A percentile compares a stretch with the other conserved stretches of the same genome.
These are phyloP conservation scores for Cathartes aura DNA, from an alignment of 2,113 vertebrate species.

Conservation along the genomic window DNA sequence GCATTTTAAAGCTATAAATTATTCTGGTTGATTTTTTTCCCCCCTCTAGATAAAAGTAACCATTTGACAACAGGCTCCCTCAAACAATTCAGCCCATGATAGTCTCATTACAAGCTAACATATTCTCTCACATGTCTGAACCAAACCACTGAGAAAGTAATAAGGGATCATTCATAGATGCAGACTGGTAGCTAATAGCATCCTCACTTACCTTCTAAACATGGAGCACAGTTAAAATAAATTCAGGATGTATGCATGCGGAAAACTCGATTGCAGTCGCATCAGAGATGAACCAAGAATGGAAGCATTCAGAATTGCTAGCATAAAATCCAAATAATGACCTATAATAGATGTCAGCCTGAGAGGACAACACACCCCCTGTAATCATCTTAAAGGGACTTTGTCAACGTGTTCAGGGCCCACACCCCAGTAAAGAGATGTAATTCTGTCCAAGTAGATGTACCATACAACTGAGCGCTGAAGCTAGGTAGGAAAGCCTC, in stretches of 20 bases:
- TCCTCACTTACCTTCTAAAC: slow-evolving; percentile 42
- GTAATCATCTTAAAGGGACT: background rate
- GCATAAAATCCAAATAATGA: slow-evolving; percentile 23
- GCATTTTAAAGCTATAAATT: slow-evolving; percentile 29
- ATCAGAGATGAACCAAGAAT: background rate
- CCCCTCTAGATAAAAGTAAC: background rate
- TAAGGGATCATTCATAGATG: slow-evolving; percentile 27
- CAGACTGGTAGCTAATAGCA: slow-evolving; percentile 34
- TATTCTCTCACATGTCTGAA: slow-evolving; percentile 17
- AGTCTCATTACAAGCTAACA: slow-evolving; percentile 4
- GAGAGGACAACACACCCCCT: background rate
- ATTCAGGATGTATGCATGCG: background rate
- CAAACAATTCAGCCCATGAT: background rate
- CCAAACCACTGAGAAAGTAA: background rate
- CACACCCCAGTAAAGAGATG: background rate
- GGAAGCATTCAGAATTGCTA: background rate
- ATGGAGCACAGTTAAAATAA: slow-evolving; percentile 39
- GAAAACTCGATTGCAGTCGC: background rate
- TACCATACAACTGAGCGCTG: background rate
- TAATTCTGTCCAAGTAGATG: background rate
- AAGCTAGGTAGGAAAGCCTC: background rate
- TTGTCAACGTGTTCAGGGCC: background rate
- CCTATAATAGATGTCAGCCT: background rate
- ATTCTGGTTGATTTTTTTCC: background rate
- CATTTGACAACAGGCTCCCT: background rate